These are phyloP conservation scores for Zhengitettix transpicula DNA, from an alignment of 2,888 invertebrate genomes.

Conservation along the genomic window DNA sequence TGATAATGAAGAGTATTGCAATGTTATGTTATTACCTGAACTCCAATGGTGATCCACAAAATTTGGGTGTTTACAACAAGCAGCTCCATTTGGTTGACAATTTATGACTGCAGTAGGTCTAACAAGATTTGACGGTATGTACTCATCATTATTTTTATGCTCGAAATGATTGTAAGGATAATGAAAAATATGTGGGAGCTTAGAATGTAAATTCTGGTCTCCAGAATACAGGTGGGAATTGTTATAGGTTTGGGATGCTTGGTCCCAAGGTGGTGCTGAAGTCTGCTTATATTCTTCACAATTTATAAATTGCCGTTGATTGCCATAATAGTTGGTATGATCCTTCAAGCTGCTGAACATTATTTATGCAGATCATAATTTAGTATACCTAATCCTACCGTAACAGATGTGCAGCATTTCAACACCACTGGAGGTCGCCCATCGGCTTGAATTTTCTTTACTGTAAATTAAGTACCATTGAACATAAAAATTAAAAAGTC, in stretches of 20 bases:
- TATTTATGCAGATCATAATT: background rate
- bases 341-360: background rate
- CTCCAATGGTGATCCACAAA: background rate
- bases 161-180: background rate
- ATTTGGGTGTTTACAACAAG: background rate
- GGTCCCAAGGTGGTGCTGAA: background rate
- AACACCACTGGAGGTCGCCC: no score
- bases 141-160: background rate
- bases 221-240: background rate
- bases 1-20: no score
- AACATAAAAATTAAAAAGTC: no score
- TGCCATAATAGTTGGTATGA: background rate
- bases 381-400: no score
- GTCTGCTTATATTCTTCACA: background rate
- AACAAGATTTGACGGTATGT: background rate
- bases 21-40: background rate
- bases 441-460: no score
- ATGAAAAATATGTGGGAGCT: background rate
- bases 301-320: background rate
- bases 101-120: conserved; percentile 9
- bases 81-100: conserved; percentile 2
- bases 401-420: no score
- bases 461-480: no score
- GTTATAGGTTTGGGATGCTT: background rate
- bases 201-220: background rate